phyloP scores from a whole-genome alignment of 2,888 invertebrate genomes.

The Hyposoter dolosus region DNA sequence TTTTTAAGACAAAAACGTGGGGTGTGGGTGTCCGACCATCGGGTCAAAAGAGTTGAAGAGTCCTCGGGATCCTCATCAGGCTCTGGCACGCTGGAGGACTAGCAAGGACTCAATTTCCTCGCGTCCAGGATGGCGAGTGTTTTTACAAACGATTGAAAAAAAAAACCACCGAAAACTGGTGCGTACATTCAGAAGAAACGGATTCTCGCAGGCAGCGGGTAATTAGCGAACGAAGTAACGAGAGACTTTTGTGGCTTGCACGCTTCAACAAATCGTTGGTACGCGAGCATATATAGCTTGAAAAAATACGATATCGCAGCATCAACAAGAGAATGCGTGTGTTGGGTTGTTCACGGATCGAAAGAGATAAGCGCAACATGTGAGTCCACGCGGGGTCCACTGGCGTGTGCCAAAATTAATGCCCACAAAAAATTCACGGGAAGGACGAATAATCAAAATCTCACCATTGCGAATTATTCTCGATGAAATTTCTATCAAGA shows the following conservation, averaged over 20 bases:
- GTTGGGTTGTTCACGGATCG: slow-evolving; percentile 55
- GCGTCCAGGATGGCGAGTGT: too few species aligned
- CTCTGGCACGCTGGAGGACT: not conserved
- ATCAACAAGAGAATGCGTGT: slow-evolving; percentile 39
- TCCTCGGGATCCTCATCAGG: too few species aligned
- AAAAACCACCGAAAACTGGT: slow-evolving; percentile 24
- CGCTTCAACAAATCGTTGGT: slow-evolving; percentile 52
- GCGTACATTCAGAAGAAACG: not conserved
- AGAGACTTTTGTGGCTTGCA: slow-evolving; percentile 58
- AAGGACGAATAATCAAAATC: not conserved
- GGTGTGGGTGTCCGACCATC: too few species aligned
- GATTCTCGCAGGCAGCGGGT: slow-evolving; percentile 11
- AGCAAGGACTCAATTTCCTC: too few species aligned
- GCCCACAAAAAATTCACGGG: not conserved
- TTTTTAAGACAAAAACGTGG: too few species aligned
- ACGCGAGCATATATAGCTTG: slow-evolving; percentile 38
- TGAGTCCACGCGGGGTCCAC: slow-evolving; percentile 23
- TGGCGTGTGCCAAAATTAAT: slow-evolving; percentile 5
- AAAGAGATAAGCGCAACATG: slow-evolving; percentile 50
- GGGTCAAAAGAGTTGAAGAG: too few species aligned
- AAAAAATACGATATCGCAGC: slow-evolving; percentile 59
- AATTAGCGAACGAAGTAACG: slow-evolving; percentile 58
- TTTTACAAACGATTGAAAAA: not conserved
- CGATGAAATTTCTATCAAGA: not conserved
- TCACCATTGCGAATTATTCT: not conserved